Percentiles rank a stretch among this genome's conserved stretches.
Conservation (phyloP, 2,797 vertebrate genomes). For the Cynodonichthys magdalenae region DNA sequence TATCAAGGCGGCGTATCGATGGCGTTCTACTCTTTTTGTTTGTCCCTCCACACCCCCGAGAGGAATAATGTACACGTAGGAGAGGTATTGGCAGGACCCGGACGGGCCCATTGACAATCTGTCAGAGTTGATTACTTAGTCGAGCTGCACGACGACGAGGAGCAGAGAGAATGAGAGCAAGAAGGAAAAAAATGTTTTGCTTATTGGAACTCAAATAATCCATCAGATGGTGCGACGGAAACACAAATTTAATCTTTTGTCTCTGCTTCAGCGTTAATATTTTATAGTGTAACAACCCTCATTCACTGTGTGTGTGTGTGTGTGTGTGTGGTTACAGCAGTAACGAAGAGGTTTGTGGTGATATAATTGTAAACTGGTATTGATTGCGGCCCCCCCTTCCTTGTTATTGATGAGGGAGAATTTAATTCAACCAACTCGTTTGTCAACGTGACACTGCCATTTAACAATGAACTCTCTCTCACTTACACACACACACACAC, state of each 20-base stretch:
- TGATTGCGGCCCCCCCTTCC: conserved; percentile 72
- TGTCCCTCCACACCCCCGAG: conserved; percentile 62
- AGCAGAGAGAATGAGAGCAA: conserved; percentile 15
- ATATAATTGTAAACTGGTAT: conserved; percentile 85
- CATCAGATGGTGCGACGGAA: not conserved
- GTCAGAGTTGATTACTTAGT: conserved; percentile 84
- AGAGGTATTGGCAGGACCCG: conserved; percentile 78
- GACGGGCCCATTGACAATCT: conserved; percentile 79
- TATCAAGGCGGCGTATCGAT: conserved; percentile 63
- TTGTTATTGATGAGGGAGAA: conserved; percentile 85
- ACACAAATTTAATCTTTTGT: conserved; percentile 14
- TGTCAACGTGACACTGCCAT: conserved; percentile 85
- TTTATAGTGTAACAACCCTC: conserved; percentile 31
- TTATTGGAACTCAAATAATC: not conserved
- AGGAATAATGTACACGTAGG: conserved; percentile 79
- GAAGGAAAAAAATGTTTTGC: conserved; percentile 45
- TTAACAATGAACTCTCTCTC: conserved; percentile 80
- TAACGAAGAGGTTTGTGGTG: conserved; percentile 61
- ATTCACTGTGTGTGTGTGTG: conserved; percentile 32
- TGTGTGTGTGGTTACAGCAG: conserved; percentile 39
- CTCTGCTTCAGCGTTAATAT: conserved; percentile 38
- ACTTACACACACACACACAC: conserved; percentile 11
- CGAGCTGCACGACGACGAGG: conserved; percentile 47
- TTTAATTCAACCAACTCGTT: conserved; percentile 86
- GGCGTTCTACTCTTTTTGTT: conserved; percentile 63